Evolutionary conservation across 35 echinoderm and acorn worm genomes (phyloP), one percentile per base, ranked within the genome.

Genomic region (Apostichopus parvimensis): DNA sequence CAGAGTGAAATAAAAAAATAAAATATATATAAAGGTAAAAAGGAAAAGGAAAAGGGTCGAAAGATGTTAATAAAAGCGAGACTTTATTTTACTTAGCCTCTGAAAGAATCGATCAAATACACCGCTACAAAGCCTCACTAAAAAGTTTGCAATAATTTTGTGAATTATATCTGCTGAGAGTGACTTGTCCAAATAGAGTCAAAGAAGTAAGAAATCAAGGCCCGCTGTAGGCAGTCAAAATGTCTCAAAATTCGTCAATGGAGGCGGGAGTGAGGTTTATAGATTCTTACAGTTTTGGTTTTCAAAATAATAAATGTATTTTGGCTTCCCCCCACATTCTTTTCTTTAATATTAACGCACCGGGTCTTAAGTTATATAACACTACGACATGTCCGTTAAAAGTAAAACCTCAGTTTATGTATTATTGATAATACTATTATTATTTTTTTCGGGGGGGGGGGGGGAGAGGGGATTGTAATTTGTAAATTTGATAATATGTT

Each of bases 71-170:
- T 75, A 22, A 75, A 75, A 75, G 21, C 20, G 71, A 22, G 17
- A 18, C 20, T 75, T 75, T 75, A 75, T 75, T 75, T 75, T 75
- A 75, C 71, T 75, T 75, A 75, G 15, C 71, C 71, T 13, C 71
- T 75, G 6, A 75, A n/a, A 22, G 71, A 75, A 22, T 75, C 71
- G 14, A 75, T 20, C 7, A 75, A 68, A 75, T 18, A 18, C 71
- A 75, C 71, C 17, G 71, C 20, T 75, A 20, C 71, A 75, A 75
- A 75, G 71, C 71, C 71, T 75, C 71, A 75, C 71, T 75, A 75
- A 75, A 45, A 75, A 75, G 71, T 75, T 75, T 75, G 15, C 6
- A 75, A 75, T 75, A 75, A 75, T 75, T 75, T 75, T 45, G 24
- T 75, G 71, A 75, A 75, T 18, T 75, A 75, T 75, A 18, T 75